Base-by-base conservation (phyloP, 2,888 invertebrate species). In the Phymatocera aterrima region DNA sequence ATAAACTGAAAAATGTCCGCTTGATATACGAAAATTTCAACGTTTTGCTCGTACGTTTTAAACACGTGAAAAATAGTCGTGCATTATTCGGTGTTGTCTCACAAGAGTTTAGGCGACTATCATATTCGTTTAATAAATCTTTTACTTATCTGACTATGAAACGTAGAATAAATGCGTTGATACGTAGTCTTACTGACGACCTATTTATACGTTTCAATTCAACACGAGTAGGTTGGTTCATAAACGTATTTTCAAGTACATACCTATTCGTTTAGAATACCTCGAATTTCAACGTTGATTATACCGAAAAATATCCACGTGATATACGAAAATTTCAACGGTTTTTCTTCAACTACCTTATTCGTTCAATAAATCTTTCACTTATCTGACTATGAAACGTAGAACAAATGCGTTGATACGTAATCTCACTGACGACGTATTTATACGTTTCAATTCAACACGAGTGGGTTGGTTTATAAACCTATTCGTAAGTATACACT, bases 1-100 rank as follows among this genome's bases (percentile, higher is more conserved):
- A 61, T 31, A 61, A 61, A 37, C 31, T 31, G n/a, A 61, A 31
- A 31, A 61, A 61, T 61, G 61, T 61, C 34, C 61, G 31, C 34
- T 31, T 61, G 34, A 61, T 61, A 61, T 34, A 31, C 61, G n/a
- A 3, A 34, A 31, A 61, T 37, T 12, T 34, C 34, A 34, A 61
- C 34, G 34, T 34, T 34, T 61, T 61, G 61, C 61, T 31, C 8
- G 31, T 61, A 34, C 61, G 31, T 61, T n/a, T 61, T 15, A 31
- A 3, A 61, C n/a, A 61, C 28, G 34, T 61, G 0, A 15, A 61
- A 37, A 34, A n/a, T n/a, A n/a, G n/a, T n/a, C 61, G 61, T 61
- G 34, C 31, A 34, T 15, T 34, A 12, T 61, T 31, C 15, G 61
- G 18, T n/a, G n/a, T 5, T 61, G 34, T 61, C 31, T 15, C 15